Conservation (phyloP, 2,113 vertebrate genomes). For the Neolamprologus cancellatus region DNA sequence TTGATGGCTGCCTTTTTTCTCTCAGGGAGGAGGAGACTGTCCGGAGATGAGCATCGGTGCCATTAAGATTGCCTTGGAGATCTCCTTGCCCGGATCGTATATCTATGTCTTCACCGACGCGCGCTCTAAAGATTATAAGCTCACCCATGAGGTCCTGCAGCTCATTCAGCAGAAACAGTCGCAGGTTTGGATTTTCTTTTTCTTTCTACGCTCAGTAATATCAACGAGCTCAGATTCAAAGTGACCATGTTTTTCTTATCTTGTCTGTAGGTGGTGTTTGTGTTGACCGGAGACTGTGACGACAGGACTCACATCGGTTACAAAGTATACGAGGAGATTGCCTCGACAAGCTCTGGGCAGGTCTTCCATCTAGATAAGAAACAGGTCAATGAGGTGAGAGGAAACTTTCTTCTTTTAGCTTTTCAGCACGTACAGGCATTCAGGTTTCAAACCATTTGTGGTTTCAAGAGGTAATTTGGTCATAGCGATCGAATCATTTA, state of each 20-base stretch:
- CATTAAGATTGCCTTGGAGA: conserved; percentile 97
- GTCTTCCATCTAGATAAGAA: conserved; percentile 98
- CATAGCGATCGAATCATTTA: background rate
- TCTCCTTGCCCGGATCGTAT: conserved; percentile 92
- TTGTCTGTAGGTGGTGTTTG: conserved; percentile 87
- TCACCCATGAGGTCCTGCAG: conserved; percentile 90
- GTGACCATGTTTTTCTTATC: background rate
- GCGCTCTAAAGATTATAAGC: conserved; percentile 92
- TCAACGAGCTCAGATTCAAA: background rate
- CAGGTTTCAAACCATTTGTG: background rate
- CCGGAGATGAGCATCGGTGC: conserved; percentile 98
- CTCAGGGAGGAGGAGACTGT: conserved; percentile 95
- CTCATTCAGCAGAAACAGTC: conserved; percentile 99
- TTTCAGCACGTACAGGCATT: background rate
- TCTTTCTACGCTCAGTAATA: background rate
- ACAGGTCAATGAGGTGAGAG: conserved; percentile 97
- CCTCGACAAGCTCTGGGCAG: conserved; percentile 97
- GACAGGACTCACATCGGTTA: conserved; percentile 90
- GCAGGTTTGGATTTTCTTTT: conserved; percentile 71
- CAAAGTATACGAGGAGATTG: conserved; percentile 96
- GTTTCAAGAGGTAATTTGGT: background rate
- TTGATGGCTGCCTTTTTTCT: background rate
- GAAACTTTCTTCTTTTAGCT: background rate
- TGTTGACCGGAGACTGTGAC: conserved; percentile 96
- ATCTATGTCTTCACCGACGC: conserved; percentile 98